Evolutionary conservation across 1,140 invertebrate species (phyloP), one percentile per base, ranked within the genome.

Genomic region (Habropoda laboriosa): DNA sequence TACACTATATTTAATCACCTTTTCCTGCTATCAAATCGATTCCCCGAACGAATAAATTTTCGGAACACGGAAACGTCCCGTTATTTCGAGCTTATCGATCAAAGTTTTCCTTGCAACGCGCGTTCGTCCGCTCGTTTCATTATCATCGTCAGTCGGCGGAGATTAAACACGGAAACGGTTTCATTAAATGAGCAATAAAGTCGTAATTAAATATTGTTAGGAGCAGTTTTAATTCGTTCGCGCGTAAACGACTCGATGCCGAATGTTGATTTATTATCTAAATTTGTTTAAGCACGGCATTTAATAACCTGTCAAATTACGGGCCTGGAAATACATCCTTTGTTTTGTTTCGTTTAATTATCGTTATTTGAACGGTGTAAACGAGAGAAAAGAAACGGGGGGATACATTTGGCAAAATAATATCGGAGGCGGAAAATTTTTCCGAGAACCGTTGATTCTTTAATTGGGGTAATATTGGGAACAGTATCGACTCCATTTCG

Each of bases 1-100:
- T n/a, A n/a, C n/a, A n/a, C n/a, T n/a, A n/a, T n/a, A n/a, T n/a
- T 70, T 53, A 12, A 53, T 68, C 47, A 18, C 7, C 61, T 45
- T 47, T 47, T 47, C 61, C 61, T 1, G 24, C 0, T 30, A 10
- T n/a, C 24, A 64, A 21, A 30, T 64, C 61, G 61, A 45, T 61
- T n/a, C 10, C 35, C 12, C 10, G n/a, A 16, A 3, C 40, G 12
- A 8, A 21, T 47, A 30, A 64, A 45, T 64, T 30, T 35, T 21
- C 12, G 6, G 38, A 7, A 7, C 40, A 42, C 6, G 13, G 61
- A n/a, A 32, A 35, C 6, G 0, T n/a, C n/a, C 10, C 64, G 30
- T 32, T 49, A 35, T 70, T 53, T 27, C 49, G 2, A 6, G 49
- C 13, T 5, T 27, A 53, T 70, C 24, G 66, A 53, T 70, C n/a